Percentiles rank a stretch among this genome's conserved stretches.
These are phyloP conservation scores for Mormoops blainvillei DNA, from an alignment of 2,113 vertebrate species.

Conservation along the genomic window DNA sequence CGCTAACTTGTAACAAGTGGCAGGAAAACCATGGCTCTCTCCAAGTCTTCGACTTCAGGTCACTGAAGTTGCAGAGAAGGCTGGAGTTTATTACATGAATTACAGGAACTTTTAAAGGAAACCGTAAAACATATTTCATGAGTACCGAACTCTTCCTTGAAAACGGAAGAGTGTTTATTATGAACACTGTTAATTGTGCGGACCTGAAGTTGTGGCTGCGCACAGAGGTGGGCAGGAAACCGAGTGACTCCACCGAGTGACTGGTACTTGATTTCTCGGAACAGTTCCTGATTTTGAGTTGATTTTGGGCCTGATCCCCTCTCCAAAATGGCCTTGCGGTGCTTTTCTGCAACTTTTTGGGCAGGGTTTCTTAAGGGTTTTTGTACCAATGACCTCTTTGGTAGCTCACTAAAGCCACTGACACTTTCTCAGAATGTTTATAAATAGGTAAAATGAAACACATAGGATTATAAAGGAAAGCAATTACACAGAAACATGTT, in stretches of 20 bases:
- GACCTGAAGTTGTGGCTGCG: neutral
- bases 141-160: neutral
- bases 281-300: neutral
- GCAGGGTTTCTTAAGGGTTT: neutral
- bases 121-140: neutral
- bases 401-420: neutral
- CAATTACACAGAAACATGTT: slow-evolving; percentile 11
- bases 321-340: neutral
- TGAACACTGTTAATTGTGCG: neutral
- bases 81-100: neutral
- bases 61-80: neutral
- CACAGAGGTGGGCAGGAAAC: neutral
- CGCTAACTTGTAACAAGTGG: neutral
- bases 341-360: neutral
- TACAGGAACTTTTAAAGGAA: neutral
- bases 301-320: neutral
- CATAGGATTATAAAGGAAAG: slow-evolving; percentile 11
- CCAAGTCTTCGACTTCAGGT: neutral
- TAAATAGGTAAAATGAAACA: slow-evolving; percentile 30
- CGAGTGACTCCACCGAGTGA: neutral
- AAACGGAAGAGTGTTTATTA: neutral
- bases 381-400: neutral
- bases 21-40: neutral
- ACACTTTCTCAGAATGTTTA: neutral
- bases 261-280: neutral